Base-by-base conservation (phyloP, 2,888 invertebrate genomes). In the Fragum sueziense region DNA sequence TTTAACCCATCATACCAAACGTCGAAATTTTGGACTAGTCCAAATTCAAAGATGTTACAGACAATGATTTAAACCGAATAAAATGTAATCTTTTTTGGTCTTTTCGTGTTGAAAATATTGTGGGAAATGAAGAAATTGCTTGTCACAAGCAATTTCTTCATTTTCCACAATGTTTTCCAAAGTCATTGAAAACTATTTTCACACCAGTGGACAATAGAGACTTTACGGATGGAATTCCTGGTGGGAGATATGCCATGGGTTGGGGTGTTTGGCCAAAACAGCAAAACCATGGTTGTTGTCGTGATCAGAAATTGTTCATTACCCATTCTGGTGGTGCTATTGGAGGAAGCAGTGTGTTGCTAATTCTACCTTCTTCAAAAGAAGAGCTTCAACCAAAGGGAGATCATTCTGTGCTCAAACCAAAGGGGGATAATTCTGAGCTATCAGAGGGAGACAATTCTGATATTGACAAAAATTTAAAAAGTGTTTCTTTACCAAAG, bases 251-350 rank as follows among this genome's bases (percentile, higher is more conserved):
- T 87, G 94, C 93, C 20, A 90, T 94, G 89, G 94, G 94, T 9
- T 94, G 94, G 94, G 88, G 74, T 29, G 91, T 94, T 0, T 87
- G 89, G 0, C 90, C 91, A 3, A 88, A 88, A 9, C 84, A 89
- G 29, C 79, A 90, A 11, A 88, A 92, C 31, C 88, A 90, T 77
- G 90, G 90, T 20, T 91, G 85, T 69, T 91, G 93, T 84, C 71
- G 76, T 54, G 79, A 88, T 14, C 88, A 88, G 54, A 82, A 86
- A 41, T 90, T 87, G 78, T 90, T 88, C 76, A 91, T 94, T 0
- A 90, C 86, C 9, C 95, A 95, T 89, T 93, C 94, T 20, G 95
- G 95, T 1, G 94, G 93, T n/a, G 95, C 95, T 29, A 91, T 95
- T 2, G 95, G 95, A 9, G 94, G 94, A 0, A 94, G 94, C 52